Evolutionary conservation across 2,888 invertebrate genomes (phyloP).

Genomic region (Lasioglossum leucozonium): DNA sequence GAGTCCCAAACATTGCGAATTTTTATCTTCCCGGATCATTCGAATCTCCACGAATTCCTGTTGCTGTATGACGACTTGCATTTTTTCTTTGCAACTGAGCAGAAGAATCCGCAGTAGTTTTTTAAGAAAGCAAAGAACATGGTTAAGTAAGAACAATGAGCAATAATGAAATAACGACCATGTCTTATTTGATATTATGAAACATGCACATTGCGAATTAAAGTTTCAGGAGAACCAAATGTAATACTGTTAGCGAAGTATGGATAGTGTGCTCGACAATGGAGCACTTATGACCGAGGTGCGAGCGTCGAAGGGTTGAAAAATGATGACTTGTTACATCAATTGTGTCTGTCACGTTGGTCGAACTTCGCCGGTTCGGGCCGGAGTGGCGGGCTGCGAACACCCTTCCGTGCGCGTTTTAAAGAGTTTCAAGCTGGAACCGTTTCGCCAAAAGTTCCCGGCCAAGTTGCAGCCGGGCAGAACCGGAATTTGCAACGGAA

Average conservation of each 20-base stretch:
- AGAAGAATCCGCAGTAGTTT: not conserved
- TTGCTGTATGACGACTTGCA: not conserved
- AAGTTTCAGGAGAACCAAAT: not conserved
- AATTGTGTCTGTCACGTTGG: conserved; percentile 1
- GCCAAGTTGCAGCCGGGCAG: conserved; percentile 1
- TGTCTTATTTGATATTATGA: not conserved
- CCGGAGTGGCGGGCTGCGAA: not conserved
- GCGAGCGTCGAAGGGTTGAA: not conserved
- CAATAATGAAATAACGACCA: not conserved
- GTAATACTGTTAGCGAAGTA: not conserved
- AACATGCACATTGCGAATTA: too few species aligned
- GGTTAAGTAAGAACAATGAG: not conserved
- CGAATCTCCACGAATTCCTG: not conserved
- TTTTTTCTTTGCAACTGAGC: not conserved
- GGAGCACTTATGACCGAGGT: not conserved
- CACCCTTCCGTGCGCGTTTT: conserved; percentile 54
- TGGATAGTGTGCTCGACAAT: not conserved
- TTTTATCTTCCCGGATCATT: not conserved
- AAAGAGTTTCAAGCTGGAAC: conserved; percentile 35
- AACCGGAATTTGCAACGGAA: conserved; percentile 31
- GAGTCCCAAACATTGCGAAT: not conserved
- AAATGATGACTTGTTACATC: not conserved
- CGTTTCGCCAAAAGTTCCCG: conserved; percentile 4
- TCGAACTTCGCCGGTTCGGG: not conserved
- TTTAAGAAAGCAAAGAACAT: not conserved